Conservation (phyloP, 2,797 vertebrate species). For the Phataginus tricuspis region DNA sequence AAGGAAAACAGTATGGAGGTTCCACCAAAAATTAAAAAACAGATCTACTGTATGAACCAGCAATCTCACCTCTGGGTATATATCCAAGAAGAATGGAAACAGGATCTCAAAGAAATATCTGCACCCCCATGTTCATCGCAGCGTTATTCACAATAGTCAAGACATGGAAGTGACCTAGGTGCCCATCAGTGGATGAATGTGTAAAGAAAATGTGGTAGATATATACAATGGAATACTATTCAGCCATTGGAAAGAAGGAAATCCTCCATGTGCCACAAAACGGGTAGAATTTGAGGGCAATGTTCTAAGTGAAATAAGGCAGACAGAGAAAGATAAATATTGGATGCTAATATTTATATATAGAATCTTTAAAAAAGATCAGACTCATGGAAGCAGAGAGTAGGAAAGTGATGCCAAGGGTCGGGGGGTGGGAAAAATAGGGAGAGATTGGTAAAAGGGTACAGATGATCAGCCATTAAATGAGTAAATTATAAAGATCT, state of each 20-base stretch:
- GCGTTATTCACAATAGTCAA: background rate
- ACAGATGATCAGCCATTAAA: background rate
- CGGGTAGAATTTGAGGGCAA: background rate
- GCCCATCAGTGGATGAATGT: background rate
- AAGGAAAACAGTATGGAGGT: no score
- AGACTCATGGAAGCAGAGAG: background rate
- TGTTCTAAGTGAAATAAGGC: background rate
- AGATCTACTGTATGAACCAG: background rate
- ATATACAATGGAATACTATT: background rate
- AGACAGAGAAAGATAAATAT: background rate
- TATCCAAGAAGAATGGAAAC: background rate
- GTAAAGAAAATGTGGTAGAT: background rate
- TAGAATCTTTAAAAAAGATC: background rate
- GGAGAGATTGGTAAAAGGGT: background rate
- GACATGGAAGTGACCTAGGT: background rate
- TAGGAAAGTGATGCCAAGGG: background rate
- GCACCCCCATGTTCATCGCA: background rate
- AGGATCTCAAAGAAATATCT: background rate
- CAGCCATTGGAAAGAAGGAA: background rate
- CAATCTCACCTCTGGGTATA: background rate
- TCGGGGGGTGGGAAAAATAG: background rate
- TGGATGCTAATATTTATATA: background rate
- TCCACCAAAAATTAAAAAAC: background rate
- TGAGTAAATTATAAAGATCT: background rate
- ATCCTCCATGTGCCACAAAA: background rate